Evolutionary conservation across 2,113 vertebrate species (phyloP), one percentile per base, ranked within the genome.

Genomic region (Perccottus glenii): DNA sequence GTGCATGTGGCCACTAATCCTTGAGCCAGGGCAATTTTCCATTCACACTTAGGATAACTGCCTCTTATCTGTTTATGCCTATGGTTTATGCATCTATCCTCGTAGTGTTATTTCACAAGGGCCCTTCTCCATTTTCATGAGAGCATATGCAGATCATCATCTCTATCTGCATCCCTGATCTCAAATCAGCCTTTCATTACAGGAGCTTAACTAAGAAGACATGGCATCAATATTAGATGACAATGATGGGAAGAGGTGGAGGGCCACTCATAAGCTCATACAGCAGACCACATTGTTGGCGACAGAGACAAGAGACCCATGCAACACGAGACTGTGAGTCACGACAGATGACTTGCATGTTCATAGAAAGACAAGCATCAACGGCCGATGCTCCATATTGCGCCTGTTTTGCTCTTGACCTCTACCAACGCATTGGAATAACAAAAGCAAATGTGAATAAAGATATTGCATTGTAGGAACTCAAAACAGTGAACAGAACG

Each of bases 141-240:
- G 53, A 68, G 42, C 65, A 65, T 80, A 88, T 78, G 79, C 66
- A 80, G 70, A 86, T 85, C 83, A 85, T 88, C 75, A 82, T 91
- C 84, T 86, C 79, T 86, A 86, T 80, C 83, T 61, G 66, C 19
- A 45, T 80, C 81, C 86, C 36, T 85, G 76, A 85, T 90, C 88
- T 87, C 86, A 88, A 90, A 87, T 88, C 89, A 75, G 78, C 81
- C 80, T 84, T 84, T 89, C 83, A 91, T 92, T 90, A 91, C 84
- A n/a, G 65, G 65, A 85, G 87, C 80, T 87, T 92, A 85, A 80
- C 85, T 81, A 51, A 73, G 82, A 89, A 91, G 86, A 84, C 57
- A 61, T 55, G 56, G 62, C 84, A 92, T 91, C 90, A 89, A 89
- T 93, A 90, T 90, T 92, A 80, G 88, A 92, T 90, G 88, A 91